These are phyloP conservation scores for Itoplectis maculator DNA, from an alignment of 2,888 invertebrate species.

Conservation along the genomic window DNA sequence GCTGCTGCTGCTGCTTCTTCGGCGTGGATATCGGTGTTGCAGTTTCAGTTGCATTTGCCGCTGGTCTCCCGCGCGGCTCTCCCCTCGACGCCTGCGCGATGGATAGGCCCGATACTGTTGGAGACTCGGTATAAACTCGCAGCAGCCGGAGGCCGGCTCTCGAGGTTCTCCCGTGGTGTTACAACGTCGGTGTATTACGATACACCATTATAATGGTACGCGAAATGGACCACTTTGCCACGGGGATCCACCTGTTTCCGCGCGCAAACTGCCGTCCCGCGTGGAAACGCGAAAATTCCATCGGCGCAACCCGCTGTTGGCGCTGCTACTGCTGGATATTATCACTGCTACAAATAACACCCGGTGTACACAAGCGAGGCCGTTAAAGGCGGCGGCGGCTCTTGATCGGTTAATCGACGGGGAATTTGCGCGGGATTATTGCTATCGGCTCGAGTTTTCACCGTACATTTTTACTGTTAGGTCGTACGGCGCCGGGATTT, in stretches of 20 bases:
- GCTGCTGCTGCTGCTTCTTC: too few species aligned
- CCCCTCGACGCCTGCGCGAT: constrained; percentile 5
- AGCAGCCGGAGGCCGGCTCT: too few species aligned
- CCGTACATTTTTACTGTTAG: background rate
- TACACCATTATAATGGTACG: constrained; percentile 62
- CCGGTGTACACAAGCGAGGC: constrained; percentile 59
- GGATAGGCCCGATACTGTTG: constrained; percentile 59
- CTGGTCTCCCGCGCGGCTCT: constrained; percentile 32
- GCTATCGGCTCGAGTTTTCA: background rate
- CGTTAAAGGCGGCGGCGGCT: constrained; percentile 28
- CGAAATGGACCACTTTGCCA: constrained; percentile 65
- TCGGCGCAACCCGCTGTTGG: too few species aligned
- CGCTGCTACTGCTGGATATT: too few species aligned
- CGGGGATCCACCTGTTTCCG: constrained; percentile 60
- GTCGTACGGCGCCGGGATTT: background rate
- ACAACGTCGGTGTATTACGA: constrained; percentile 8
- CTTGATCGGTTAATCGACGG: constrained; percentile 59
- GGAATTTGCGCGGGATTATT: background rate
- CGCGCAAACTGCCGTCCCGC: too few species aligned
- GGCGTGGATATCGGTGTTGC: constrained; percentile 15
- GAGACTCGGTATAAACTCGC: constrained; percentile 43
- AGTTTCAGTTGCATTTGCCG: constrained; percentile 54
- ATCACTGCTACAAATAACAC: constrained; percentile 37
- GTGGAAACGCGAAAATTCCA: too few species aligned
- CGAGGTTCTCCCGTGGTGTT: too few species aligned